Evolutionary conservation across 2,797 vertebrate species (phyloP), one percentile per base, ranked within the genome.

Genomic region (Lophius americanus): DNA sequence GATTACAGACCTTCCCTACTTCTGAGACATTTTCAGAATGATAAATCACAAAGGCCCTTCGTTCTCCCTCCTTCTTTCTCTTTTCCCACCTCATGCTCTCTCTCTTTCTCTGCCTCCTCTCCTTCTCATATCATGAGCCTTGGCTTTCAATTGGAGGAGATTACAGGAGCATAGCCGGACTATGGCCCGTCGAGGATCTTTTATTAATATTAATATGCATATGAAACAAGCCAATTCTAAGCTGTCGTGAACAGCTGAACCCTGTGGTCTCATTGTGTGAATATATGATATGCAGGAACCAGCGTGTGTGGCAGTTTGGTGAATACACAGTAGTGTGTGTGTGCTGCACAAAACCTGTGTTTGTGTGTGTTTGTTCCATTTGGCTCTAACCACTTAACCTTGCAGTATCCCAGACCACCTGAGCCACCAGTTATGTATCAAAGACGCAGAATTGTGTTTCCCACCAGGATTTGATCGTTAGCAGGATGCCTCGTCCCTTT

Each of bases 191-290:
- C 71, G 87, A 91, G 85, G 82, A 84, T 90, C 86, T 93, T 91
- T 92, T 93, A 93, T 94, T 93, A 91, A 93, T 93, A 94, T 94
- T 93, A 90, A 92, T 93, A 93, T 92, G 90, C 90, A 93, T 93
- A 91, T 90, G 86, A 91, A 93, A 92, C 88, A 89, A 91, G 88
- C 83, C 79, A 79, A 82, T 86, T 91, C 80, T 82, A 82, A 90
- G 83, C 85, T 85, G 82, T 86, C 59, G 58, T 74, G 83, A 87
- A 71, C 83, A 83, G 86, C 81, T 88, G 88, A 84, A 89, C 82
- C 82, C 79, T 63, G 51, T 50, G 47, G 75, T 78, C 77, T 60
- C 76, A 53, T 75, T 85, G 66, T 79, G 65, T 75, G 32, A 66
- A 39, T 70, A 39, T 71, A 58, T 65, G 43, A 52, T 69, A 64